Evolutionary conservation across 2,797 vertebrate species (phyloP).

Genomic region (Nyctalus aviator): DNA sequence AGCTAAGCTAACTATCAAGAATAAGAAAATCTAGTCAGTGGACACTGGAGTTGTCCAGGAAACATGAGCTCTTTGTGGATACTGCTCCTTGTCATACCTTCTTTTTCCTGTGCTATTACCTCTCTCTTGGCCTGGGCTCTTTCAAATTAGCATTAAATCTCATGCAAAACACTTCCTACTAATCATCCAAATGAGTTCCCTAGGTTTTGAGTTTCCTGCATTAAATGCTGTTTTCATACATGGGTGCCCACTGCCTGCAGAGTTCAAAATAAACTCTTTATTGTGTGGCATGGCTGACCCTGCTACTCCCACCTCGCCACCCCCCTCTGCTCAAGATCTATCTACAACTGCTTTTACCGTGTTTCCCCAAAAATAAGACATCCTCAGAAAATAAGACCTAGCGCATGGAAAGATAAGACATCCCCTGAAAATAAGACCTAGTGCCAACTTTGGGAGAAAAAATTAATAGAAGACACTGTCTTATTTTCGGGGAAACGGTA

Average conservation of each 20-base stretch:
- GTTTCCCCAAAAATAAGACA: too few species aligned
- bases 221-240: not conserved
- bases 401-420: too few species aligned
- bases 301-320: not conserved
- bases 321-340: not conserved
- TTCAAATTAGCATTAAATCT: not conserved
- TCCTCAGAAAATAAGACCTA: too few species aligned
- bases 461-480: too few species aligned
- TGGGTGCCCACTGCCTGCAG: not conserved
- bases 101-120: not conserved
- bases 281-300: not conserved
- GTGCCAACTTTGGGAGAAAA: too few species aligned
- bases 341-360: not conserved
- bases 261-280: constrained; percentile 7
- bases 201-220: not conserved
- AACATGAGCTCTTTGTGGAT: not conserved
- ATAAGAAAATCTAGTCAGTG: not conserved
- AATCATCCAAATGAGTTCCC: not conserved
- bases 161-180: not conserved
- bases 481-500: not conserved
- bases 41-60: not conserved
- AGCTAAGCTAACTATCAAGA: not conserved
- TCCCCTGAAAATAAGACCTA: too few species aligned
- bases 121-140: not conserved
- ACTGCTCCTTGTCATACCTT: not conserved